Evolutionary conservation across 2,113 vertebrate genomes (phyloP).

Genomic region (Phyllostomus hastatus): DNA sequence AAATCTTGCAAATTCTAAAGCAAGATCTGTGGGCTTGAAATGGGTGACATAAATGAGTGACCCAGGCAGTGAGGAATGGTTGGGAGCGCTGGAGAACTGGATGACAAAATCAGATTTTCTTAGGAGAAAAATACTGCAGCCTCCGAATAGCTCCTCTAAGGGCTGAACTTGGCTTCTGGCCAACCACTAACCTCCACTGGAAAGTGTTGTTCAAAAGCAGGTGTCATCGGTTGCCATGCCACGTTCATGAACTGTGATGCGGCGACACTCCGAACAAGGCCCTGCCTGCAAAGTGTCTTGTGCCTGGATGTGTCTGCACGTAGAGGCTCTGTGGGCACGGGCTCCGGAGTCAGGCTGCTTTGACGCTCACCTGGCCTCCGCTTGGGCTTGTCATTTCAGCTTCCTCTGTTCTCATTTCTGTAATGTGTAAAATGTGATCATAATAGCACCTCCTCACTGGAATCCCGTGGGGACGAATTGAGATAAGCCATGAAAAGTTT

Average conservation of each 20-base stretch:
- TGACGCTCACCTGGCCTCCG: not conserved
- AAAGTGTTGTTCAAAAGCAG: not conserved
- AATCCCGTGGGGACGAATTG: not conserved
- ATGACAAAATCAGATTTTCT: not conserved
- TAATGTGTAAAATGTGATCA: not conserved
- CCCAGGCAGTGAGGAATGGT: not conserved
- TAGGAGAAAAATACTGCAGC: not conserved
- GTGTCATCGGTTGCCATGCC: not conserved
- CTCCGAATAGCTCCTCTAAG: not conserved
- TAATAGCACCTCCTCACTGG: not conserved
- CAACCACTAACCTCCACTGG: not conserved
- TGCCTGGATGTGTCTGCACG: rapidly evolving
- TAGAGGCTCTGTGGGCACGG: not conserved
- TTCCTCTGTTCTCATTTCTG: not conserved
- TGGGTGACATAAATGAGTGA: not conserved
- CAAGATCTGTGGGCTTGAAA: not conserved
- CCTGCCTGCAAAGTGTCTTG: not conserved
- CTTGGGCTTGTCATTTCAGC: not conserved
- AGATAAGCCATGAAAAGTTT: not conserved
- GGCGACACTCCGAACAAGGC: not conserved
- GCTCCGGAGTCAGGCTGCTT: not conserved
- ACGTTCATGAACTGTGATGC: not conserved
- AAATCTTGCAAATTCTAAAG: not conserved
- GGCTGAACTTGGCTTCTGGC: not conserved
- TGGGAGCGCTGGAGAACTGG: not conserved